These are phyloP conservation scores for Lasioglossum figueresi DNA, from an alignment of 2,888 invertebrate species.

Conservation along the genomic window DNA sequence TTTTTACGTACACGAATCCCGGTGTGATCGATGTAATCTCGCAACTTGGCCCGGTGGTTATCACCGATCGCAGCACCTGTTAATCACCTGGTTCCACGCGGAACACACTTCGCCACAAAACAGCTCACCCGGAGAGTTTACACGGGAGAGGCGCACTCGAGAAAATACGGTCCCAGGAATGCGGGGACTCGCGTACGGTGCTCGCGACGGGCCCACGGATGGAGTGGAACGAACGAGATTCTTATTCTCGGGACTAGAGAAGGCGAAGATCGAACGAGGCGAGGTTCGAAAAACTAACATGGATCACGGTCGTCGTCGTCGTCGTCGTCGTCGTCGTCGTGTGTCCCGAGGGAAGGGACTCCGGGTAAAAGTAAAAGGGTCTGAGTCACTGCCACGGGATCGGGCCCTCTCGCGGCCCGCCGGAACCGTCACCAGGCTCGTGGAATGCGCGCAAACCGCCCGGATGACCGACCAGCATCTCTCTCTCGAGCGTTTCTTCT, in stretches of 20 bases:
- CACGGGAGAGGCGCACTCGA: background rate
- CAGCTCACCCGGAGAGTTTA: background rate
- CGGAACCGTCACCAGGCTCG: slow-evolving; percentile 21
- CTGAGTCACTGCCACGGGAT: slow-evolving; percentile 45
- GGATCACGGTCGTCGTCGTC: background rate
- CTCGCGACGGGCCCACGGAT: slow-evolving; percentile 5
- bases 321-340: background rate
- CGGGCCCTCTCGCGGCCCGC: slow-evolving; percentile 6
- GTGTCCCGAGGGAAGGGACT: slow-evolving; percentile 4
- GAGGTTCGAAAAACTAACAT: background rate
- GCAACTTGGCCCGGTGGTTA: background rate
- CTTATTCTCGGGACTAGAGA: background rate
- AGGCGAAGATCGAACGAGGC: background rate
- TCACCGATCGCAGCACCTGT: slow-evolving; percentile 19
- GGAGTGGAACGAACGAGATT: background rate
- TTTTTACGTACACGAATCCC: background rate
- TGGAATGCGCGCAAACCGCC: slow-evolving; percentile 42
- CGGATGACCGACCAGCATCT: slow-evolving; percentile 16
- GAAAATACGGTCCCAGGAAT: slow-evolving; percentile 21
- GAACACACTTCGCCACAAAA: background rate
- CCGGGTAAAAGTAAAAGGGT: slow-evolving; percentile 55
- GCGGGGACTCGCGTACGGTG: background rate
- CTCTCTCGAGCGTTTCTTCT: slow-evolving; percentile 18
- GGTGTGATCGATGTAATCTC: background rate
- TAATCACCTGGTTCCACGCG: background rate